A percentile compares a stretch with the other conserved stretches of the same genome.
Evolutionary conservation across 2,113 vertebrate species (phyloP).

Genomic region (Aldabrachelys gigantea): DNA sequence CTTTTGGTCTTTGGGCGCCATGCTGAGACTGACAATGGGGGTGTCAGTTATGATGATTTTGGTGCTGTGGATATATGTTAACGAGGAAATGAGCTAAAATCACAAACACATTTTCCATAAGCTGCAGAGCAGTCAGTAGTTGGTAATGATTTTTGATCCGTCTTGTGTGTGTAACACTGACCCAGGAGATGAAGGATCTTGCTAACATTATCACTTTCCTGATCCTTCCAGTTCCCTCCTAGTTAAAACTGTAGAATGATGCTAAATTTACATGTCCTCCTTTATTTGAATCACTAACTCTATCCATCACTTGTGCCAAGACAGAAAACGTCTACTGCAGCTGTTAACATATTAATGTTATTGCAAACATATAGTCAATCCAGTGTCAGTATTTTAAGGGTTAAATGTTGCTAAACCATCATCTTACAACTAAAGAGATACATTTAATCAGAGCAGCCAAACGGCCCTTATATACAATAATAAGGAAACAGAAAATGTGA

Average conservation of each 20-base stretch:
- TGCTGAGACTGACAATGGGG: background rate
- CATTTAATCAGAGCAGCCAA: constrained; percentile 13
- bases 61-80: background rate
- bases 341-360: constrained; percentile 40
- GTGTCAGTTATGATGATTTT: background rate
- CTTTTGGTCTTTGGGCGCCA: background rate
- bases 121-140: background rate
- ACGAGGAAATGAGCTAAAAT: background rate
- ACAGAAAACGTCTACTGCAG: constrained; percentile 29
- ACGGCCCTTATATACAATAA: background rate
- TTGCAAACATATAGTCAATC: constrained; percentile 50
- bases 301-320: constrained; percentile 24
- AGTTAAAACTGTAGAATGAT: constrained; percentile 34
- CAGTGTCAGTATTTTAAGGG: constrained; percentile 32
- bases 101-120: background rate
- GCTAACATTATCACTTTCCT: background rate
- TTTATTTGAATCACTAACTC: constrained; percentile 44
- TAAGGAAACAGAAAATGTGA: background rate
- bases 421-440: constrained; percentile 44
- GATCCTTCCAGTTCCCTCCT: background rate
- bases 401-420: constrained; percentile 28
- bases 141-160: background rate
- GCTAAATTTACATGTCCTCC: constrained; percentile 9
- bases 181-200: background rate
- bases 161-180: background rate